Evolutionary conservation across 2,888 invertebrate species (phyloP), one percentile per base, ranked within the genome.

Genomic region (Malthinus flaveolus): DNA sequence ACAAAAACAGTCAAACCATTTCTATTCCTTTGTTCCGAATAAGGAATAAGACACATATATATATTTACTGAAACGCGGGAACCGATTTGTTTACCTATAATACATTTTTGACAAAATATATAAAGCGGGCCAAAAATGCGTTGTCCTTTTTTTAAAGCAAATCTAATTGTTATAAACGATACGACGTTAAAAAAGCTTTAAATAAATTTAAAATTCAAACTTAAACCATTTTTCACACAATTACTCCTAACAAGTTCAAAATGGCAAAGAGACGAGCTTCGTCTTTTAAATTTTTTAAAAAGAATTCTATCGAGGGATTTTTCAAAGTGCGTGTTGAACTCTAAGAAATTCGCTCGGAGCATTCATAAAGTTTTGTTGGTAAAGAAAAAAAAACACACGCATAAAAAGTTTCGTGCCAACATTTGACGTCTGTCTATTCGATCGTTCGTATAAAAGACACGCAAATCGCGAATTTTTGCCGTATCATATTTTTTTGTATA

Each of bases 241-340:
- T 36, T 46, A 37, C 52, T 46, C 46, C 49, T 48, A 23, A 46
- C 46, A 36, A 46, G 37, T 48, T 35, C 23, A 54, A 54, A 39
- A 36, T 32, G 32, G 47, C 47, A 36, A 39, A 32, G 31, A 48
- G 36, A 37, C n/a, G 47, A 47, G 12, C 45, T 15, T 13, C 37
- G 55, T 45, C 23, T 15, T 42, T 34, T 35, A 56, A 56, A 56
- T 56, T 49, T 51, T 49, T 49, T 23, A 3, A 3, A 3, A 46
- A 56, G 36, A 32, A 23, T 32, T 37, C 35, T 50, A 46, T 46
- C 56, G 32, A 35, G 56, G 50, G 50, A 56, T 46, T 56, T 50
- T 33, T 44, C 56, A 35, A 49, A 56, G 56, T 56, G 56, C 56
- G 56, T 56, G 56, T 56, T 56, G 36, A 49, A 45, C 37, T 45